Base-by-base conservation (phyloP, 1,140 invertebrate species). In the Polyergus mexicanus region DNA sequence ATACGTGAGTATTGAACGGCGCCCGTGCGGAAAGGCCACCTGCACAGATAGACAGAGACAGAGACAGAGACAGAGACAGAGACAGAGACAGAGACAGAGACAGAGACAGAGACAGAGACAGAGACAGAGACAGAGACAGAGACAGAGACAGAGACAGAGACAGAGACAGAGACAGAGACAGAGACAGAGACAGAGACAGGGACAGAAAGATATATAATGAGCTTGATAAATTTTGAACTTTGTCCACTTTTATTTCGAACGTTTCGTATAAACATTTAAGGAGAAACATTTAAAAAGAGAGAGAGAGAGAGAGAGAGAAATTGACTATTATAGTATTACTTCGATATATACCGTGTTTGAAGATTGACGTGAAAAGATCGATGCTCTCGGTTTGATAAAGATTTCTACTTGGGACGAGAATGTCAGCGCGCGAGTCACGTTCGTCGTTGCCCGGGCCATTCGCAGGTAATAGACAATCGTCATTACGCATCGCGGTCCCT, bases 401-500 rank as follows among this genome's bases (percentile, higher is more conserved):
- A 41, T 41, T 44, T 6, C 44, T n/a, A 19, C 13, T 28, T 83
- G 2, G 3, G 25, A 28, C 19, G 47, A 72, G 28, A 38, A 60
- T 72, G n/a, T 81, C 51, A 28, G 13, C 25, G 28, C 78, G 25
- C 19, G 11, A 68, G 58, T 77, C 68, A 63, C 54, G 16, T 44
- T 2, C 25, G 51, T 47, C 58, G 44, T 8, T 54, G 71, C 68
- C 41, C 51, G 22, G 44, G 54, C 71, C 84, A 86, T 91, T 80
- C 74, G 58, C 78, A 68, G 69, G 56, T 89, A 86, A 92, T 91
- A 92, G 92, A 92, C 88, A 92, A 92, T 92, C 62, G 86, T 83
- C 75, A 91, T 90, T 90, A 91, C 84, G 86, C 58, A 54, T 5
- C 3, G 32, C 56, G 60, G 13, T 51, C 47, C 47, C 47, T 51